phyloP scores from a whole-genome alignment of 92 coral and sea anemone genomes.

The Zoanthus solanderi region DNA sequence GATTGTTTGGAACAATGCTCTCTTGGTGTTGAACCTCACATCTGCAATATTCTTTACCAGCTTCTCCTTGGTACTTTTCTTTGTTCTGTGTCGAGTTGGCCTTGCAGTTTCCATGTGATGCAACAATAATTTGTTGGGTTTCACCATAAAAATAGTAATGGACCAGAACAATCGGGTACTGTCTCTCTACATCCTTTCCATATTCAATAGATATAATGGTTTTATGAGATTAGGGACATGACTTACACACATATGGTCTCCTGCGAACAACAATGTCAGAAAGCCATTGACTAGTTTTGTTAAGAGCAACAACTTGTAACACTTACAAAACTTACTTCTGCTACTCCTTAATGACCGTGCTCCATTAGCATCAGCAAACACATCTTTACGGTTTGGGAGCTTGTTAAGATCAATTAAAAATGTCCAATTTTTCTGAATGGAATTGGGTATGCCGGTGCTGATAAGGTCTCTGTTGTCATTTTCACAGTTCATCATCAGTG shows the following conservation, averaged over 20 bases:
- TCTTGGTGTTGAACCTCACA: too few relatives aligned
- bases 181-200: slow-evolving; percentile 49
- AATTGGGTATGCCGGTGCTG: slow-evolving; percentile 6
- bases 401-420: slow-evolving; percentile 42
- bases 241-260: slow-evolving; percentile 52
- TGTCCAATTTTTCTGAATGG: slow-evolving; percentile 51
- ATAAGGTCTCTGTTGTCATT: neutral
- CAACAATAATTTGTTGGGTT: too few relatives aligned
- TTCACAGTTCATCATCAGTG: neutral
- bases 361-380: slow-evolving; percentile 56
- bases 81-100: too few relatives aligned
- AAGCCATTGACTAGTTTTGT: slow-evolving; percentile 30
- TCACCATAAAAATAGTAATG: slow-evolving; percentile 34
- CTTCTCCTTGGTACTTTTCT: too few relatives aligned
- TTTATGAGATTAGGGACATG: slow-evolving; percentile 54
- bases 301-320: slow-evolving; percentile 31
- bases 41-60: too few relatives aligned
- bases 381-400: slow-evolving; percentile 41
- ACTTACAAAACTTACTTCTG: too few relatives aligned
- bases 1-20: too few relatives aligned
- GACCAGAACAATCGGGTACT: slow-evolving; percentile 61
- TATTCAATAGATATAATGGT: slow-evolving; percentile 62
- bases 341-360: slow-evolving; percentile 54
- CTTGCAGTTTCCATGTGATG: too few relatives aligned
- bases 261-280: slow-evolving; percentile 55